Evolutionary conservation across 1,140 invertebrate genomes (phyloP).

Genomic region (Lordiphosa collinella): DNA sequence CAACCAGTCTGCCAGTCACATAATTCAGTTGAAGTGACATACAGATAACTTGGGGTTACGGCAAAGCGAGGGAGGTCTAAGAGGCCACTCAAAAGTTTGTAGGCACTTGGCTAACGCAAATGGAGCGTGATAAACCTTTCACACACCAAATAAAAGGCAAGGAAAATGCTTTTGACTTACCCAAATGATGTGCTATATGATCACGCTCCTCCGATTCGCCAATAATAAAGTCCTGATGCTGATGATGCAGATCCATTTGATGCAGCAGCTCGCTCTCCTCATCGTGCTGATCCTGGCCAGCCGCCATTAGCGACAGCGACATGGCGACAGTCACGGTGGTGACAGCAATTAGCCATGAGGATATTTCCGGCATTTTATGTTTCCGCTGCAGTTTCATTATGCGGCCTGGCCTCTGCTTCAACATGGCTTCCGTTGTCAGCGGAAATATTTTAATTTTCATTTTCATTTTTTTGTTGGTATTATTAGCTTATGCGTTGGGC

Average conservation of each 20-base stretch:
- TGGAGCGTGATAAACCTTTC: constrained; percentile 30
- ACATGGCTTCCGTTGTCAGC: constrained; percentile 57
- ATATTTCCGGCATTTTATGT: constrained; percentile 77
- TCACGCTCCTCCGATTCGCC: constrained; percentile 70
- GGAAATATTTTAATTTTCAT: constrained; percentile 76
- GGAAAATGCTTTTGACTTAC: constrained; percentile 31
- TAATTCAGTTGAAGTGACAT: constrained; percentile 67
- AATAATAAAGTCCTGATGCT: constrained; percentile 64
- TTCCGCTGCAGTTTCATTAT: constrained; percentile 68
- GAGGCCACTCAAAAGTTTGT: constrained; percentile 63
- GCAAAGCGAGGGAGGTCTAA: neutral
- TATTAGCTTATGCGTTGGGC: constrained; percentile 49
- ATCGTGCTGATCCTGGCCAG: constrained; percentile 43
- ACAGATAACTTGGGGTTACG: constrained; percentile 22
- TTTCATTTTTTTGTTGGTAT: constrained; percentile 27
- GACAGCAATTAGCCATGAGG: constrained; percentile 74
- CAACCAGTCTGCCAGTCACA: constrained; percentile 47
- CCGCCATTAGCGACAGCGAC: constrained; percentile 33
- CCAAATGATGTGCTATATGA: constrained; percentile 75
- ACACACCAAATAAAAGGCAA: neutral
- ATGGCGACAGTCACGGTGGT: constrained; percentile 40
- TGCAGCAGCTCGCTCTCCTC: constrained; percentile 51
- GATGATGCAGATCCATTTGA: constrained; percentile 50
- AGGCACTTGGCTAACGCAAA: constrained; percentile 57
- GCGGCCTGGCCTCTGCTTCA: constrained; percentile 23